A percentile compares a stretch with the other conserved stretches of the same genome.
phyloP scores from a whole-genome alignment of 1,140 invertebrate species.

The Laupala kohalensis region DNA sequence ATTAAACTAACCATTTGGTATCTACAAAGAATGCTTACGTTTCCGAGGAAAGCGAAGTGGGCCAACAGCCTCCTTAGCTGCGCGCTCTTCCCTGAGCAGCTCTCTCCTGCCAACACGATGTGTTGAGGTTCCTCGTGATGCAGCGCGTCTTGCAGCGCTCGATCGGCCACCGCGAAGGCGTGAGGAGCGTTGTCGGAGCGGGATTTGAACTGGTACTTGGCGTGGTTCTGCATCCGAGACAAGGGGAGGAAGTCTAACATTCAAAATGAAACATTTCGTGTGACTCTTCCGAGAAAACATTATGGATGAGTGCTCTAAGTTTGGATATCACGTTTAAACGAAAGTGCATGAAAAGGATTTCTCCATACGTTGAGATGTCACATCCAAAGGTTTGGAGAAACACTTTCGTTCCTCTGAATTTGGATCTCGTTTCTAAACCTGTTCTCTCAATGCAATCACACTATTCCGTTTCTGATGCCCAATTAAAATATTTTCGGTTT shows the following conservation, averaged over 20 bases:
- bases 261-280: neutral
- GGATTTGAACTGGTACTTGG: conserved; percentile 69
- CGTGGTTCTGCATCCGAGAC: conserved; percentile 48
- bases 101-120: conserved; percentile 70
- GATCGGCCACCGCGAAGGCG: conserved; percentile 76
- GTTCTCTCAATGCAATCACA: no score
- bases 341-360: no score
- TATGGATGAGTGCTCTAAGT: neutral
- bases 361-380: no score
- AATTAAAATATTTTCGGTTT: no score
- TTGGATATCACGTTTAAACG: no score
- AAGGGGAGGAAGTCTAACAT: neutral
- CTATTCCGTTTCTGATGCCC: no score
- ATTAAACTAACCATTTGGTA: no score
- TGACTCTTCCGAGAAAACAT: neutral
- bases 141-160: conserved; percentile 69
- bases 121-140: conserved; percentile 72
- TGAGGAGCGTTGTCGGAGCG: conserved; percentile 83
- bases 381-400: no score
- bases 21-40: no score
- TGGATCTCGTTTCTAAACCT: no score
- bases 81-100: conserved; percentile 70
- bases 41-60: conserved; percentile 59
- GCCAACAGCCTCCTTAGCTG: conserved; percentile 56
- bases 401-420: no score